A percentile compares a stretch with the other conserved stretches of the same genome.
These are phyloP conservation scores for Sterrhoptilus dennistouni DNA, from an alignment of 2,113 vertebrate genomes.

Conservation along the genomic window DNA sequence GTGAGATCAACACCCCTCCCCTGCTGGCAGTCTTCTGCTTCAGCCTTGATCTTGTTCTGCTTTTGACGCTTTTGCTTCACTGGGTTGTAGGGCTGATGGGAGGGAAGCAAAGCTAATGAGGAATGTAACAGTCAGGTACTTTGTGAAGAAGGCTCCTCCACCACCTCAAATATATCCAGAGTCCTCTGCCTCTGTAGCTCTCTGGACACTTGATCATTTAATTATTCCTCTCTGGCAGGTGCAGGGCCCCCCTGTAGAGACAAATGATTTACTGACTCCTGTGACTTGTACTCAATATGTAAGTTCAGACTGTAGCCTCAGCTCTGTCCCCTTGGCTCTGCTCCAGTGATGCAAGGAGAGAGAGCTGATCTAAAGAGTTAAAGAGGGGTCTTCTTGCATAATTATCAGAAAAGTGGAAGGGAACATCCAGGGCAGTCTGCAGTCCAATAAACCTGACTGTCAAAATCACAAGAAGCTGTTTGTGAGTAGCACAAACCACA, in stretches of 20 bases:
- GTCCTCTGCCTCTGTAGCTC: not conserved
- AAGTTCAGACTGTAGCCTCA: not conserved
- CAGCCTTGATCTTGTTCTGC: not conserved
- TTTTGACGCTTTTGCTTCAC: not conserved
- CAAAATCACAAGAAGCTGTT: not conserved
- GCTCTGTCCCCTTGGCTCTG: not conserved
- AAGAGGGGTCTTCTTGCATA: not conserved
- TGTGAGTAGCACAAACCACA: not conserved
- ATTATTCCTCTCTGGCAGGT: not conserved
- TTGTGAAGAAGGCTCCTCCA: not conserved
- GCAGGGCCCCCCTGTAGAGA: not conserved
- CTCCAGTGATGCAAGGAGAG: not conserved
- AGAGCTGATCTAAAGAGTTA: not conserved
- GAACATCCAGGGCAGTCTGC: not conserved
- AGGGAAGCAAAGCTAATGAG: not conserved
- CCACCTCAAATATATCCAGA: not conserved
- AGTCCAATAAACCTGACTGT: not conserved
- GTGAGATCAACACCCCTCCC: not conserved
- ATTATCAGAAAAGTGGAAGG: not conserved
- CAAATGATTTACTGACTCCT: not conserved
- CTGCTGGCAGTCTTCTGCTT: not conserved
- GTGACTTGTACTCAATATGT: not conserved
- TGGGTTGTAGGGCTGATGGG: not conserved
- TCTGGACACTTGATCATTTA: not conserved
- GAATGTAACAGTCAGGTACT: not conserved